Percentiles rank a stretch among this genome's conserved stretches.
Conservation (phyloP, 2,888 invertebrate genomes). For the Brachyptera putata region DNA sequence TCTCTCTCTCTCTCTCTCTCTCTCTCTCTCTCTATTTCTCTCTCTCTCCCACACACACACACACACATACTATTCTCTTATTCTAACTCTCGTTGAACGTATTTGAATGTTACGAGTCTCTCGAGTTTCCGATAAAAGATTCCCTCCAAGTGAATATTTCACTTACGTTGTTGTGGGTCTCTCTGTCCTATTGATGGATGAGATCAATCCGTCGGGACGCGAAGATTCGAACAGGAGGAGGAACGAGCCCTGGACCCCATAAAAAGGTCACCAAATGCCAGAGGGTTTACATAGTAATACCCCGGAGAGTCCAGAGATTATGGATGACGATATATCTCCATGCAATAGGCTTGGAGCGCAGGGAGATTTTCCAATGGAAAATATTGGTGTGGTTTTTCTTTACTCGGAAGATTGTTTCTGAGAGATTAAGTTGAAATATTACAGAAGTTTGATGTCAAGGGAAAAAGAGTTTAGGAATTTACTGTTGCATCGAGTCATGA, state of each 20-base stretch:
- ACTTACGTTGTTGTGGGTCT: constrained; percentile 20
- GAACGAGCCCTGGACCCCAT: background rate
- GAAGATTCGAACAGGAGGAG: no score
- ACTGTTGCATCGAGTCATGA: background rate
- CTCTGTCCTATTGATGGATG: constrained; percentile 14
- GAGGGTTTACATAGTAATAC: background rate
- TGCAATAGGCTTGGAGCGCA: constrained; percentile 8
- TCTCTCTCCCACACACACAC: background rate
- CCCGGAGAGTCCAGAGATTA: constrained; percentile 6
- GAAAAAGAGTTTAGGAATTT: background rate
- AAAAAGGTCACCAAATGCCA: constrained; percentile 6
- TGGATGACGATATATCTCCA: constrained; percentile 14
- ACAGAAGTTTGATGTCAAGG: constrained; percentile 7
- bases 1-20: background rate
- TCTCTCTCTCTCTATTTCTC: background rate
- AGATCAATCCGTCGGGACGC: background rate
- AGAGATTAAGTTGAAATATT: constrained; percentile 2
- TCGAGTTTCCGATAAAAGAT: constrained; percentile 9
- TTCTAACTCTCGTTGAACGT: no score
- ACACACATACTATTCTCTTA: background rate
- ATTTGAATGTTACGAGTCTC: constrained; percentile 18
- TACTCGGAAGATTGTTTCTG: background rate
- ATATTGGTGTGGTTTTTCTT: constrained; percentile 17
- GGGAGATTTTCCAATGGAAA: constrained; percentile 13
- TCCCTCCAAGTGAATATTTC: constrained; percentile 19